A percentile compares a stretch with the other conserved stretches of the same genome.
Conservation (phyloP, 2,113 vertebrate species). For the Rhizomys pruinosus region DNA sequence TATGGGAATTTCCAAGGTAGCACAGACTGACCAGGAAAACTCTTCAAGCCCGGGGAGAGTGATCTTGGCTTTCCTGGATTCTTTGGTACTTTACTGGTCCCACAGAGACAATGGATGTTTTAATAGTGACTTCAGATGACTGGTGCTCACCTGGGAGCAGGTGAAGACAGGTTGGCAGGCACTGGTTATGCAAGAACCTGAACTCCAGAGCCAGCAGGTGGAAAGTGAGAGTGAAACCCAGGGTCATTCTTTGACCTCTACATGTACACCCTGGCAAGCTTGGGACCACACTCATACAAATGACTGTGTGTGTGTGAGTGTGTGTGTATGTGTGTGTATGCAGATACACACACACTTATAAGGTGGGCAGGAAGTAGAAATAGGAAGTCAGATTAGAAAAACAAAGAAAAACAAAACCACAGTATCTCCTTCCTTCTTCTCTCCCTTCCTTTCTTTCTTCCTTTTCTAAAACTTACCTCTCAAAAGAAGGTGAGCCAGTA, state of each 20-base stretch:
- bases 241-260: not conserved
- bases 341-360: not conserved
- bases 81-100: rapidly evolving
- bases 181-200: not conserved
- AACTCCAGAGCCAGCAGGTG: not conserved
- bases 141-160: no score
- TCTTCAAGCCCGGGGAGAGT: not conserved
- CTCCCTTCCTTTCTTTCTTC: not conserved
- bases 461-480: not conserved
- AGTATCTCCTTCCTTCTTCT: not conserved
- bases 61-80: not conserved
- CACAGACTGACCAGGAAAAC: not conserved
- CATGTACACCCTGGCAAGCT: not conserved
- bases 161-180: not conserved
- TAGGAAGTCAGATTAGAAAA: not conserved
- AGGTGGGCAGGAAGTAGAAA: not conserved
- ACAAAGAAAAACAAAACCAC: not conserved
- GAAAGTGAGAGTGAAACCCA: not conserved
- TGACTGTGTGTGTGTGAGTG: no score
- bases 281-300: not conserved
- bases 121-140: not conserved
- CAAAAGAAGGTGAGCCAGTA: not conserved
- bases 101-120: not conserved
- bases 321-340: not conserved
- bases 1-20: conserved; percentile 1